Conservation (phyloP, 2,888 invertebrate genomes). For the Hypomecis atomaria region DNA sequence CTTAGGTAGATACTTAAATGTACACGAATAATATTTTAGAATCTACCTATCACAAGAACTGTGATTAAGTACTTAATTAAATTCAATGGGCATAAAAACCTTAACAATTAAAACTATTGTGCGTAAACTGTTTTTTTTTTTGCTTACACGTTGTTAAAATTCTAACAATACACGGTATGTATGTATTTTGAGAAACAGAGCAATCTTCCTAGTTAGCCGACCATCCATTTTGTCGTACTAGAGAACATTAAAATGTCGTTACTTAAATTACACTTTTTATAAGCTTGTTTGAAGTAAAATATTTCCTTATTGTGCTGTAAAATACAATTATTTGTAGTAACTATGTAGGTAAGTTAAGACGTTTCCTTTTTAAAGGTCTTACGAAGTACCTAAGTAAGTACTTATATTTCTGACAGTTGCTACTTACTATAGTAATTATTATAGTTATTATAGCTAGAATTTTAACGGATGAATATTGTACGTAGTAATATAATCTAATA, state of each 20-base stretch:
- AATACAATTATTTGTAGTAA: conserved; percentile 46
- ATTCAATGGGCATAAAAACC: too few relatives aligned
- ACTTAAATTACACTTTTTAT: conserved; percentile 55
- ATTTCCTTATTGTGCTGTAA: conserved; percentile 51
- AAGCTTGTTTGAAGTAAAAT: conserved; percentile 50
- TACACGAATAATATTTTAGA: too few relatives aligned
- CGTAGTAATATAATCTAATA: too few relatives aligned
- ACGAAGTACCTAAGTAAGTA: background rate
- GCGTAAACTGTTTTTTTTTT: too few relatives aligned
- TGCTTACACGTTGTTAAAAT: conserved; percentile 2
- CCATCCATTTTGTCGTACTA: conserved; percentile 52
- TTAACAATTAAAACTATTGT: too few relatives aligned
- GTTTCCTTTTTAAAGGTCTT: background rate
- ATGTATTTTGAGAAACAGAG: conserved; percentile 19
- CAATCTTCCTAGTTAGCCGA: conserved; percentile 46
- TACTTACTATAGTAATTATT: too few relatives aligned
- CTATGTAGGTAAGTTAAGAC: conserved; percentile 7
- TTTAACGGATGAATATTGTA: too few relatives aligned
- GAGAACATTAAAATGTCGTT: conserved; percentile 66
- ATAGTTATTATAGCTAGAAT: too few relatives aligned
- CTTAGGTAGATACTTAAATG: too few relatives aligned
- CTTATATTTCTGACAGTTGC: too few relatives aligned
- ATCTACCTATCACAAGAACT: too few relatives aligned
- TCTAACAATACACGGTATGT: background rate
- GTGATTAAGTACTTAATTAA: too few relatives aligned